A percentile compares a stretch with the other conserved stretches of the same genome.
These are phyloP conservation scores for Galeopterus variegatus DNA, from an alignment of 2,113 vertebrate species.

Conservation along the genomic window DNA sequence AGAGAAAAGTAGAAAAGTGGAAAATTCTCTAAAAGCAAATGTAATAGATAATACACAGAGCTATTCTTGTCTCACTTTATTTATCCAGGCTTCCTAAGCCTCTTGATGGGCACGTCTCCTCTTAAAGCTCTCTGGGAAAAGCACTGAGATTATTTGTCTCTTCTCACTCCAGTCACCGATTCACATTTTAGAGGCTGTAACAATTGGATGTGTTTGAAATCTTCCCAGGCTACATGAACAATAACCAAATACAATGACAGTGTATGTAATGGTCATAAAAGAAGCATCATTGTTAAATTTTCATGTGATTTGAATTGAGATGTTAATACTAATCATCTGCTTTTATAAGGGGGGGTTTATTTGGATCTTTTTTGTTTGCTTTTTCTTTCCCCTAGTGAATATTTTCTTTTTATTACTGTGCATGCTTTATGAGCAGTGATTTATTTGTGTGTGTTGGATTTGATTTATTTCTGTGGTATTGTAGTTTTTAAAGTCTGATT, in stretches of 20 bases:
- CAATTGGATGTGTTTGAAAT: constrained; percentile 81
- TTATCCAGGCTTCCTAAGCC: constrained; percentile 53
- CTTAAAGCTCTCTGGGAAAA: constrained; percentile 63
- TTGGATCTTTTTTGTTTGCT: constrained; percentile 62
- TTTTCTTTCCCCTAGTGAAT: neutral
- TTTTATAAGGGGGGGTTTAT: constrained; percentile 62
- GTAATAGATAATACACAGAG: constrained; percentile 30
- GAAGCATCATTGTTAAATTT: constrained; percentile 62
- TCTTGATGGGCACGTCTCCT: constrained; percentile 63
- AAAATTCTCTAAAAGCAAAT: constrained; percentile 60
- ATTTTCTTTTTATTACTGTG: constrained; percentile 48
- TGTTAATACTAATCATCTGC: constrained; percentile 67
- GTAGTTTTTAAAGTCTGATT: constrained; percentile 33
- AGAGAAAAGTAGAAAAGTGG: neutral
- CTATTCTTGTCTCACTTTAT: constrained; percentile 51
- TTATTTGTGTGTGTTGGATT: constrained; percentile 71
- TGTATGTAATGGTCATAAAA: constrained; percentile 58
- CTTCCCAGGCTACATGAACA: constrained; percentile 52
- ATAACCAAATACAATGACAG: constrained; percentile 56
- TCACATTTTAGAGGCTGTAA: constrained; percentile 68
- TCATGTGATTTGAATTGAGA: constrained; percentile 66
- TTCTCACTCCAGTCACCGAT: constrained; percentile 65
- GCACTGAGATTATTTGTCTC: constrained; percentile 64
- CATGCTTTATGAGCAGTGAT: constrained; percentile 67
- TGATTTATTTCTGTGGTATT: constrained; percentile 65